These are phyloP conservation scores for Anabacerthia variegaticeps DNA, from an alignment of 2,797 vertebrate species.

Conservation along the genomic window DNA sequence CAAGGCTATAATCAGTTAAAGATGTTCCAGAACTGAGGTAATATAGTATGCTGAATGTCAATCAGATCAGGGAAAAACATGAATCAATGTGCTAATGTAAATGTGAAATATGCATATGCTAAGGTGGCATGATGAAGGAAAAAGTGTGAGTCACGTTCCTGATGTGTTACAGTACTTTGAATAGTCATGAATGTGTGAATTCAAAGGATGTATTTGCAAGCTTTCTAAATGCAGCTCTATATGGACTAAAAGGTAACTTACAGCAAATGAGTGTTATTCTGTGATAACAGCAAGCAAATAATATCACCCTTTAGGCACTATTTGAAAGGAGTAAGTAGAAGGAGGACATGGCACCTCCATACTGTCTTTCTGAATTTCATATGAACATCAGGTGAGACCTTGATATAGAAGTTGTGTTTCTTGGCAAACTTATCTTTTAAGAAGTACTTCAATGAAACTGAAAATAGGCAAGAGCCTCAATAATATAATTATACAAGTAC, in stretches of 20 bases:
- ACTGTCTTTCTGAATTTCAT: not conserved
- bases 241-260: not conserved
- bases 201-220: not conserved
- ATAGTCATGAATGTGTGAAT: not conserved
- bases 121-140: not conserved
- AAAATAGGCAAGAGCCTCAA: not conserved
- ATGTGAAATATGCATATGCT: conserved; percentile 29
- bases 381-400: not conserved
- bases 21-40: conserved; percentile 52
- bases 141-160: not conserved
- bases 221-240: not conserved
- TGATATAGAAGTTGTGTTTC: not conserved
- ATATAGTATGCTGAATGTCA: conserved; percentile 56
- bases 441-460: not conserved
- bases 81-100: conserved; percentile 21
- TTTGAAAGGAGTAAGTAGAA: not conserved
- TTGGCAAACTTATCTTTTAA: not conserved
- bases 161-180: not conserved
- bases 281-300: not conserved
- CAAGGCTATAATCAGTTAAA: conserved; percentile 68
- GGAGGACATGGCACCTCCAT: not conserved
- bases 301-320: not conserved
- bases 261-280: not conserved
- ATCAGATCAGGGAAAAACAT: conserved; percentile 47
- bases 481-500: not conserved